Percentiles rank a stretch among this genome's conserved stretches.
Conservation (phyloP, 2,113 vertebrate species). For the Jaculus jaculus region DNA sequence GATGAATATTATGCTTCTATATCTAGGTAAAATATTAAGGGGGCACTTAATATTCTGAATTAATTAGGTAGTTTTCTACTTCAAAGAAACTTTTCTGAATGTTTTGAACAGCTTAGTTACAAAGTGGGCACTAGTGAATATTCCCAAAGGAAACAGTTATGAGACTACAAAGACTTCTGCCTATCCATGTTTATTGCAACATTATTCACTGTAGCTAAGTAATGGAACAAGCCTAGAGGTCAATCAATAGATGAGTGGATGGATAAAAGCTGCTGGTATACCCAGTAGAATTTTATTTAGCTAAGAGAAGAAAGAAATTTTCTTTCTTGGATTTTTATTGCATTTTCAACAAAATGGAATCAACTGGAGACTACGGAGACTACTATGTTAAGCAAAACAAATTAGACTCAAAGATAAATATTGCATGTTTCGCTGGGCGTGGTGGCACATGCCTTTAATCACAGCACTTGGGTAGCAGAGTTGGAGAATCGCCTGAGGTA, state of each 20-base stretch:
- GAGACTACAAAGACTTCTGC: too few species aligned
- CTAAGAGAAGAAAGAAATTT: too few species aligned
- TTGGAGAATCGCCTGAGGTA: too few species aligned
- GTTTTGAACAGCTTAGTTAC: not conserved
- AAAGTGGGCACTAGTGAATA: not conserved
- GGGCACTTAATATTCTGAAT: conserved; percentile 18
- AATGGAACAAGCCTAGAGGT: too few species aligned
- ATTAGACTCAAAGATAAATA: not conserved
- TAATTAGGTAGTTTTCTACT: conserved; percentile 13
- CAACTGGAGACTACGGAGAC: not conserved
- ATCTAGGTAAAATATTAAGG: not conserved
- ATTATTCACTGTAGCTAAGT: too few species aligned
- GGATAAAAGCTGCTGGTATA: not conserved
- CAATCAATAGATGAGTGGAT: too few species aligned
- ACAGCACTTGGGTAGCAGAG: too few species aligned
- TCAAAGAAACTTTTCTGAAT: not conserved
- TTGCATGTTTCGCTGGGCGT: too few species aligned
- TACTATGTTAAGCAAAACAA: not conserved
- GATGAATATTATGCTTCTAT: not conserved
- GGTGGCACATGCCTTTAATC: too few species aligned
- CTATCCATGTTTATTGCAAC: too few species aligned
- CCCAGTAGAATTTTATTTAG: not conserved
- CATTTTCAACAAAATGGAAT: not conserved
- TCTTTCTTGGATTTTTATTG: too few species aligned
- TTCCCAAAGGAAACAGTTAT: too few species aligned